phyloP scores from a whole-genome alignment of 2,888 invertebrate genomes.

The Venusia cambrica region DNA sequence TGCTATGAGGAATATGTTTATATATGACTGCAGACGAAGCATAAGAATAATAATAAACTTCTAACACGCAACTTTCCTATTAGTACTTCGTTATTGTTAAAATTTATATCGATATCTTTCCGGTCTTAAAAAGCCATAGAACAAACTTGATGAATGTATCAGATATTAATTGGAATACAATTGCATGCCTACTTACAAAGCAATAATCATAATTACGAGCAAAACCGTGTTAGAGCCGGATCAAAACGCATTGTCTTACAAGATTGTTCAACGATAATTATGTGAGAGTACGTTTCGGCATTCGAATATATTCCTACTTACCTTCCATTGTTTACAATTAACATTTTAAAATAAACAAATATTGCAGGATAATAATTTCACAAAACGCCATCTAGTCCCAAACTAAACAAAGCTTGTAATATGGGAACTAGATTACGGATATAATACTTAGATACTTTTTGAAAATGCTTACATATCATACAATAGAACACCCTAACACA shows the following conservation, averaged over 20 bases:
- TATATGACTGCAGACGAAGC: conserved; percentile 1
- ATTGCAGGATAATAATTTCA: too few species aligned
- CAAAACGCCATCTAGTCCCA: too few species aligned
- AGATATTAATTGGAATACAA: conserved; percentile 17
- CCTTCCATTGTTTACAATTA: conserved; percentile 26
- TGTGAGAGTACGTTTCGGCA: conserved; percentile 24
- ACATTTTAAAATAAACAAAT: conserved; percentile 21
- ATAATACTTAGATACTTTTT: too few species aligned
- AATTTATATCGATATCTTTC: conserved; percentile 9
- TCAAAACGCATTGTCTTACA: conserved; percentile 17
- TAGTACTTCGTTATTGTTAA: conserved; percentile 1
- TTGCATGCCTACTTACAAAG: conserved; percentile 8
- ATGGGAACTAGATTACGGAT: too few species aligned
- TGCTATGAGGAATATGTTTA: too few species aligned
- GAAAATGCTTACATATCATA: too few species aligned
- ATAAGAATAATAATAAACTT: conserved; percentile 2
- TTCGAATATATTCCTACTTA: conserved; percentile 24
- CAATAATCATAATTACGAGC: conserved; percentile 19
- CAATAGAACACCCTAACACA: too few species aligned
- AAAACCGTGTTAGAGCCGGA: conserved; percentile 13
- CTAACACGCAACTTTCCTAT: conserved; percentile 1
- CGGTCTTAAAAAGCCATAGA: conserved; percentile 4
- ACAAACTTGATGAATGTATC: conserved; percentile 13
- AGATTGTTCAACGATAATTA: conserved; percentile 20
- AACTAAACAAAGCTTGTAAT: too few species aligned